phyloP scores from a whole-genome alignment of 1,140 invertebrate genomes.

The Drosophila suzukii region DNA sequence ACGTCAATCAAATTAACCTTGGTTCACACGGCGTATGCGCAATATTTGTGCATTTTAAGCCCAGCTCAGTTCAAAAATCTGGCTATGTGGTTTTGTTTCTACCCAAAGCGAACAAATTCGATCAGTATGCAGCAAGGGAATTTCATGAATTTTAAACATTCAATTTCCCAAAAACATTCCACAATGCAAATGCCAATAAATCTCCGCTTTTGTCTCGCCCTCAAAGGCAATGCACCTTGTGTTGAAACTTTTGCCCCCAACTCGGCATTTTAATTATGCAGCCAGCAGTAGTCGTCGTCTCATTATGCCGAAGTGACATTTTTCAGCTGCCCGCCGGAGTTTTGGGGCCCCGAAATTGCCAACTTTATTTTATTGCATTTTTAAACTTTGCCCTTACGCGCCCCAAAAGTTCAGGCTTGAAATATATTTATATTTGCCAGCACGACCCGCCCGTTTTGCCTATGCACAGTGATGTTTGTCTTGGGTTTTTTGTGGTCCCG shows the following conservation, averaged over 20 bases:
- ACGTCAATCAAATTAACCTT: conserved; percentile 45
- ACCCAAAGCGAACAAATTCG: conserved; percentile 20
- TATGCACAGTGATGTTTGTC: conserved; percentile 1
- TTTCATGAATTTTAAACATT: conserved; percentile 54
- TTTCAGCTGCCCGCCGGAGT: conserved; percentile 28
- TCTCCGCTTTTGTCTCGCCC: conserved; percentile 54
- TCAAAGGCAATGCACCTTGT: conserved; percentile 51
- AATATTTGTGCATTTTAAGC: conserved; percentile 48
- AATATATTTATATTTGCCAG: conserved; percentile 60
- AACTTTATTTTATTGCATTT: conserved; percentile 83
- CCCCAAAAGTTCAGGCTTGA: conserved; percentile 60
- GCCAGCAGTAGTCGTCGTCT: conserved; percentile 29
- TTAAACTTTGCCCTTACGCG: conserved; percentile 76
- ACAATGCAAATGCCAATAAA: conserved; percentile 65
- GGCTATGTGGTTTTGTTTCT: not conserved
- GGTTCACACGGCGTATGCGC: conserved; percentile 44
- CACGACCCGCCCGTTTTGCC: conserved; percentile 1
- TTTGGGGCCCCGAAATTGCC: conserved; percentile 42
- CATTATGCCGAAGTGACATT: conserved; percentile 73
- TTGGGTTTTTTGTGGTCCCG: conserved; percentile 22
- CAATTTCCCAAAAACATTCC: conserved; percentile 13
- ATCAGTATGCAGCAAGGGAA: conserved; percentile 1
- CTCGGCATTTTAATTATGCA: conserved; percentile 62
- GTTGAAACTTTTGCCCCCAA: conserved; percentile 33
- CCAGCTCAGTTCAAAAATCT: conserved; percentile 41